Evolutionary conservation across 2,797 vertebrate genomes (phyloP).

Genomic region (Leptatherina wallacei): DNA sequence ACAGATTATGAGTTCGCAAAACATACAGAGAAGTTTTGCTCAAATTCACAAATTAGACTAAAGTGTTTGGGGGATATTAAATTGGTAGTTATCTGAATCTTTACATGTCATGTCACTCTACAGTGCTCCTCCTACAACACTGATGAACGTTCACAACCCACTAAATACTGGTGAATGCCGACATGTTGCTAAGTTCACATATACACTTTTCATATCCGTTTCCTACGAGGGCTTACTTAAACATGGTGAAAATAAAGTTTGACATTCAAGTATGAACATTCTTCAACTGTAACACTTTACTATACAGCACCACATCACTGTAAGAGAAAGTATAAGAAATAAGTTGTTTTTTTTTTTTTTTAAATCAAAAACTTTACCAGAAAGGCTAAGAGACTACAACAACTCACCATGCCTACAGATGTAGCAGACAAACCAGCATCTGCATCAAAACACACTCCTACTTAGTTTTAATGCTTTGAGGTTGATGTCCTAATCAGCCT

Average conservation of each 20-base stretch:
- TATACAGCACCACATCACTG: constrained; percentile 21
- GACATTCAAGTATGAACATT: constrained; percentile 62
- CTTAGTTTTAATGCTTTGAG: not conserved
- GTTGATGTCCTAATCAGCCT: not conserved
- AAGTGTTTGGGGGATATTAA: constrained; percentile 1
- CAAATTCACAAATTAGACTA: not conserved
- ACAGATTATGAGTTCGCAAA: not conserved
- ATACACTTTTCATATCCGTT: not conserved
- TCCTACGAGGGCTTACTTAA: not conserved
- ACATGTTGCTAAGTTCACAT: constrained; percentile 1
- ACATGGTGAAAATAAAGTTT: constrained; percentile 59
- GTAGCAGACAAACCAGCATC: constrained; percentile 3
- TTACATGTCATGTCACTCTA: constrained; percentile 14
- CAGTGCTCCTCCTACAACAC: constrained; percentile 9
- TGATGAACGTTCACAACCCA: too few relatives aligned
- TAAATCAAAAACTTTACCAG: constrained; percentile 11
- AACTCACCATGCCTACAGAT: not conserved
- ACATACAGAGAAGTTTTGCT: not conserved
- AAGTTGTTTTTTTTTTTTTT: constrained; percentile 3
- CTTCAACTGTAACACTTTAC: constrained; percentile 45
- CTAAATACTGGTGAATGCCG: not conserved
- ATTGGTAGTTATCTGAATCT: not conserved
- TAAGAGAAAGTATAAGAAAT: constrained; percentile 11
- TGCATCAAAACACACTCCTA: not conserved
- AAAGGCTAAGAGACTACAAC: not conserved